Percentiles rank a stretch among this genome's conserved stretches.
Evolutionary conservation across 2,888 invertebrate species (phyloP).

Genomic region (Prosapia bicincta): DNA sequence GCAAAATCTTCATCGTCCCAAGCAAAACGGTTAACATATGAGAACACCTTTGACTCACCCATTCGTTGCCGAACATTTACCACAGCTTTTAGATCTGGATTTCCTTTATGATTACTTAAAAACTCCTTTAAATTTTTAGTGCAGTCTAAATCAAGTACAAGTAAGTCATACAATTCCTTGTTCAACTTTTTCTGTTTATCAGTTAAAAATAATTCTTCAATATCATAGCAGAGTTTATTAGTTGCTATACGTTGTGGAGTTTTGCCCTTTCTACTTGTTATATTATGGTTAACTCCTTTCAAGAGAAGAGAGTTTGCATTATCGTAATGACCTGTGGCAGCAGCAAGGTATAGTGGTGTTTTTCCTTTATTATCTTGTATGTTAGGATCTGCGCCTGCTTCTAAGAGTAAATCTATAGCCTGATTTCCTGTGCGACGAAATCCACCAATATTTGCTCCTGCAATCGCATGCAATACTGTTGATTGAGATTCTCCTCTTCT

Average conservation of each 20-base stretch:
- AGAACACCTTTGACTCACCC: not conserved
- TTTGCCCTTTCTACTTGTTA: slow-evolving; percentile 7
- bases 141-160: not conserved
- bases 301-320: slow-evolving; percentile 9
- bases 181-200: not conserved
- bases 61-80: slow-evolving; percentile 5
- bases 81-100: slow-evolving; percentile 5
- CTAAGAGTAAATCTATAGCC: slow-evolving; percentile 15
- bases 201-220: slow-evolving; percentile 6
- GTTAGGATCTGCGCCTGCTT: slow-evolving; percentile 11
- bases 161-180: not conserved
- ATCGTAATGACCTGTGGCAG: slow-evolving; percentile 12
- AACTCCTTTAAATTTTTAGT: slow-evolving; percentile 8
- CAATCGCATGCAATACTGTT: slow-evolving; percentile 15
- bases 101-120: slow-evolving; percentile 8
- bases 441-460: slow-evolving; percentile 15
- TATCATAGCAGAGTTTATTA: slow-evolving; percentile 8
- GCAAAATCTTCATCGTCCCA: not conserved
- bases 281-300: slow-evolving; percentile 7
- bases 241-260: slow-evolving; percentile 11
- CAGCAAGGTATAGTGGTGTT: slow-evolving; percentile 13
- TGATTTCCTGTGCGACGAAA: slow-evolving; percentile 9
- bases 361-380: slow-evolving; percentile 11
- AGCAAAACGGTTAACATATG: not conserved
- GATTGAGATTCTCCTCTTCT: slow-evolving; percentile 11